Evolutionary conservation across 2,113 vertebrate species (phyloP).

Genomic region (Charadrius vociferus): DNA sequence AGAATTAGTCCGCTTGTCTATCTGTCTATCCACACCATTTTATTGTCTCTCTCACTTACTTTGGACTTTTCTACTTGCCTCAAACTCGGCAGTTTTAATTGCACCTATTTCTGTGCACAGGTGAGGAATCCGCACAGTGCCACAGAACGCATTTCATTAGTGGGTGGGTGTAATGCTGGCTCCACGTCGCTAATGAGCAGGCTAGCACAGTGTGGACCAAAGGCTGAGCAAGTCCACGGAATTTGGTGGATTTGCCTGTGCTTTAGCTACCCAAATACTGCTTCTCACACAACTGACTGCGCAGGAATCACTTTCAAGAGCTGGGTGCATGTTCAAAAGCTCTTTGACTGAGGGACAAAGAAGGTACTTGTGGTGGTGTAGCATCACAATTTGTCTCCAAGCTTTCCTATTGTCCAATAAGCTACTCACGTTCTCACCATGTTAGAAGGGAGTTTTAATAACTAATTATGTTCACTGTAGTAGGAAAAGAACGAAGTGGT

Average conservation of each 20-base stretch:
- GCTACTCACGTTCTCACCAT: background rate
- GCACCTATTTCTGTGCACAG: background rate
- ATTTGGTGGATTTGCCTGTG: fast-evolving
- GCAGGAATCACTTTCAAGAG: background rate
- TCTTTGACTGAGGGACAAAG: background rate
- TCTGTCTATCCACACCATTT: background rate
- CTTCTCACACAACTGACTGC: background rate
- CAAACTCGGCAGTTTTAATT: background rate
- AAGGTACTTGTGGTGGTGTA: background rate
- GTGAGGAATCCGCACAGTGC: fast-evolving
- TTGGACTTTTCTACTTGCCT: background rate
- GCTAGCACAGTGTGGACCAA: fast-evolving
- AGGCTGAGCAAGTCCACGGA: background rate
- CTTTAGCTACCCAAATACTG: background rate
- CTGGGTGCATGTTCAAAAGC: background rate
- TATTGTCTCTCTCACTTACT: background rate
- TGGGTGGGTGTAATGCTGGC: background rate
- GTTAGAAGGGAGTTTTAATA: background rate
- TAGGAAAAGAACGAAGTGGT: background rate
- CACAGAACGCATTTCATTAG: fast-evolving
- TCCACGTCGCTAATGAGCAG: background rate
- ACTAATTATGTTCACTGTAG: background rate
- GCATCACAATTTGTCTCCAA: background rate
- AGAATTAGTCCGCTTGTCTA: background rate
- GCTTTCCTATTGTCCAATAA: background rate